phyloP scores from a whole-genome alignment of 2,888 invertebrate species.

The Troides oblongomaculatus region DNA sequence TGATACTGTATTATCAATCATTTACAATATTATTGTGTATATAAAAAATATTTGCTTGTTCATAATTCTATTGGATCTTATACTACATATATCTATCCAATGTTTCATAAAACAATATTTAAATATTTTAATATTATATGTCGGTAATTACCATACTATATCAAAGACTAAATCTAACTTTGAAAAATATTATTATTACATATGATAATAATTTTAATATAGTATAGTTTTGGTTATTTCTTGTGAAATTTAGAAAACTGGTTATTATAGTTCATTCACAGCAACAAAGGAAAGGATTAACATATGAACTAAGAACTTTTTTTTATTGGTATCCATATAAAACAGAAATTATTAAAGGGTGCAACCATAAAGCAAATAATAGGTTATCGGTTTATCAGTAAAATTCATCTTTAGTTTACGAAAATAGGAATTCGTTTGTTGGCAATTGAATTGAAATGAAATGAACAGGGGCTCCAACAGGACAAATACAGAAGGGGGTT shows the following conservation, averaged over 20 bases:
- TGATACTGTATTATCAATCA: no score
- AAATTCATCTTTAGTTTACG: slow-evolving; percentile 64
- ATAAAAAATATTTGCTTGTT: no score
- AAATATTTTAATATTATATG: no score
- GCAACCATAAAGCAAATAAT: slow-evolving; percentile 58
- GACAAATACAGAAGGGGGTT: slow-evolving; percentile 56
- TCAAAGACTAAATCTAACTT: no score
- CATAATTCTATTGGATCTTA: no score
- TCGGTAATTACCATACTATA: no score
- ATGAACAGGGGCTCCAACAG: slow-evolving; percentile 66
- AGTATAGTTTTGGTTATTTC: no score
- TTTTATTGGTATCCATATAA: slow-evolving; percentile 9
- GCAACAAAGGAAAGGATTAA: slow-evolving; percentile 10
- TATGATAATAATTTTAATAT: no score
- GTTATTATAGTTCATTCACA: background rate
- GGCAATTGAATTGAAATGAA: slow-evolving; percentile 74
- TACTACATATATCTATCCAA: no score
- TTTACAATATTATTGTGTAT: no score
- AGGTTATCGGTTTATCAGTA: slow-evolving; percentile 62
- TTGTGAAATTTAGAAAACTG: background rate
- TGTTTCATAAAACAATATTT: no score
- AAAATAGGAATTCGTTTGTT: slow-evolving; percentile 73
- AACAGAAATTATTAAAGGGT: slow-evolving; percentile 32
- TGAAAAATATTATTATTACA: no score
- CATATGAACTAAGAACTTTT: background rate